Evolutionary conservation across 2,113 vertebrate species (phyloP).

Genomic region (Bufo gargarizans): DNA sequence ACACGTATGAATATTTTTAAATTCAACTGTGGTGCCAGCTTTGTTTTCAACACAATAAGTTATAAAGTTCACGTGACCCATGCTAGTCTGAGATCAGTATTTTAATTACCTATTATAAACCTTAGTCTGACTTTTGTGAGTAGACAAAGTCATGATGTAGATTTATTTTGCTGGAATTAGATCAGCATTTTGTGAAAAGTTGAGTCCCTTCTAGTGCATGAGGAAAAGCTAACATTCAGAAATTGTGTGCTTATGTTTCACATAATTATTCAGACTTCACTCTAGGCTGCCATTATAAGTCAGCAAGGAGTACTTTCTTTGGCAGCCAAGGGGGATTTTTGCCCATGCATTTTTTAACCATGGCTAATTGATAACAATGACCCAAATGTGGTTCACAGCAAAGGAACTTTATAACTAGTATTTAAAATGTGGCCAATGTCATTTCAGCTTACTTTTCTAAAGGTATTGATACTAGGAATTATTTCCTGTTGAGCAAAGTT

Average conservation of each 20-base stretch:
- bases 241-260: constrained; percentile 43
- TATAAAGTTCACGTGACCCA: not conserved
- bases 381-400: constrained; percentile 46
- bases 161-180: not conserved
- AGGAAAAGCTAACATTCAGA: constrained; percentile 23
- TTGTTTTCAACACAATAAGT: not conserved
- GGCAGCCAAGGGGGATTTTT: constrained; percentile 35
- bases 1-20: not conserved
- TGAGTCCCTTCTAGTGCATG: not conserved
- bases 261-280: constrained; percentile 37
- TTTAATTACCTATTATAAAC: constrained; percentile 13
- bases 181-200: constrained; percentile 4
- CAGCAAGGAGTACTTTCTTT: constrained; percentile 41
- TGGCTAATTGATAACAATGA: constrained; percentile 52
- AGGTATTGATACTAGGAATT: not conserved
- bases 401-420: constrained; percentile 23
- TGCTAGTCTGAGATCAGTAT: not conserved
- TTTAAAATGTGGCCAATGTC: constrained; percentile 20
- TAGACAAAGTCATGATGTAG: constrained; percentile 24
- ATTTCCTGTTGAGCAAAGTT: constrained; percentile 31
- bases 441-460: constrained; percentile 14
- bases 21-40: not conserved
- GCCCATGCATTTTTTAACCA: constrained; percentile 37
- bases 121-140: not conserved
- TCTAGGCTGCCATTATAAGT: constrained; percentile 31